Evolutionary conservation across 2,797 vertebrate species (phyloP), one percentile per base, ranked within the genome.

Genomic region (Salmo trutta): DNA sequence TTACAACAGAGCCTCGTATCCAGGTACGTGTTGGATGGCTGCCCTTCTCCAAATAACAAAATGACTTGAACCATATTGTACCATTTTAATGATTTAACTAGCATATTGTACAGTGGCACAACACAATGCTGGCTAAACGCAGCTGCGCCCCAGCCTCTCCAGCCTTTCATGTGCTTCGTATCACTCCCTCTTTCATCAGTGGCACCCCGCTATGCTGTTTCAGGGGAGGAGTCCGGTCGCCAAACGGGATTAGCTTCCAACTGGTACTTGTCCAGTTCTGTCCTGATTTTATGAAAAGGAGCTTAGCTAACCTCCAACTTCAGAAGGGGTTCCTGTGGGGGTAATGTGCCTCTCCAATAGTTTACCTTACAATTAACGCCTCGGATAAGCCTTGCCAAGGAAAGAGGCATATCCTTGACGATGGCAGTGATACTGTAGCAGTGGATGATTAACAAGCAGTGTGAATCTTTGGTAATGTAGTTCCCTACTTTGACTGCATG

Each of bases 171-270:
- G 91, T 91, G 80, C 76, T 84, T 90, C 88, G 79, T 91, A 91
- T 91, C 91, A 82, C 87, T 82, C 82, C 75, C 75, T 81, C 89
- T 92, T 93, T 92, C 90, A 92, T 93, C 90, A 91, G 80, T 10
- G 51, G 27, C 80, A 78, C 87, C 92, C 92, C 56, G 86, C 92
- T 91, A 90, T 31, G 89, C 76, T 27, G 83, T 88, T 93, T 90
- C 88, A 75, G 86, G 84, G 89, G 86, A 91, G 88, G 89, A 88
- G 92, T 93, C 90, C 88, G 81, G 88, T 91, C 80, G 77, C 85
- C 83, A 83, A 87, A 89, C 73, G 81, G 91, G 92, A 93, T 94
- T 93, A 93, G 88, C 88, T 85, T 90, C 88, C 89, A 88, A 93
- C 92, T 91, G 90, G 85, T 92, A 91, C 92, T 93, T 87, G 41